Evolutionary conservation across 2,888 invertebrate species (phyloP).

Genomic region (Blastobasis adustella): DNA sequence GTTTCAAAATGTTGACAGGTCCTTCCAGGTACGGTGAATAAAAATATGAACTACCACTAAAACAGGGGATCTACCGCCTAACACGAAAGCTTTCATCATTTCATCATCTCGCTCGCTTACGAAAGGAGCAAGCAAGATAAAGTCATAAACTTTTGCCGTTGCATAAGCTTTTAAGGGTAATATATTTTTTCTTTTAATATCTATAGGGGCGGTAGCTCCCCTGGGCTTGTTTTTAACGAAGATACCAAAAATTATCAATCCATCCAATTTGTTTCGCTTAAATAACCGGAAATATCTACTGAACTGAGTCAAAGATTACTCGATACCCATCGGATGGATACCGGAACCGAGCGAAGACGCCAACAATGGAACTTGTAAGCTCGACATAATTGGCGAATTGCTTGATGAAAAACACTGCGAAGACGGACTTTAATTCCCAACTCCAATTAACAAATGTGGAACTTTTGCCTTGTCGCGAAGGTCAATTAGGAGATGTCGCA

Average conservation of each 20-base stretch:
- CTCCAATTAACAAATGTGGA: conserved; percentile 49
- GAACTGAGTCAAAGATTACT: neutral
- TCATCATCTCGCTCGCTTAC: too few relatives aligned
- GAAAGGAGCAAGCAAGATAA: too few relatives aligned
- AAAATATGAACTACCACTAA: too few relatives aligned
- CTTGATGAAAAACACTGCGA: conserved; percentile 20
- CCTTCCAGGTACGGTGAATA: too few relatives aligned
- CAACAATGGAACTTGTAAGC: conserved; percentile 14
- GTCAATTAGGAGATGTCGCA: conserved; percentile 44
- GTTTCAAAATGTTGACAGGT: too few relatives aligned
- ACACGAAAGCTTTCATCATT: too few relatives aligned
- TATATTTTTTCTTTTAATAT: too few relatives aligned
- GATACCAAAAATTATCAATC: neutral
- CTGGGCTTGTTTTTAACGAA: too few relatives aligned
- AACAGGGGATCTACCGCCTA: too few relatives aligned
- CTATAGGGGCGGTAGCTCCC: too few relatives aligned
- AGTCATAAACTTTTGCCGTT: too few relatives aligned
- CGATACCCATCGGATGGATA: neutral
- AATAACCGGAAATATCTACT: neutral
- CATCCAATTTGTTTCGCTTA: neutral
- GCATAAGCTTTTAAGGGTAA: too few relatives aligned
- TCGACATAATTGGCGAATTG: conserved; percentile 16
- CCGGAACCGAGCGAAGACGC: conserved; percentile 3
- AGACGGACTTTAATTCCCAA: conserved; percentile 33
- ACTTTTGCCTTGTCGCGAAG: conserved; percentile 38